Evolutionary conservation across 1,140 invertebrate genomes (phyloP).

Genomic region (Drosophila sp.): DNA sequence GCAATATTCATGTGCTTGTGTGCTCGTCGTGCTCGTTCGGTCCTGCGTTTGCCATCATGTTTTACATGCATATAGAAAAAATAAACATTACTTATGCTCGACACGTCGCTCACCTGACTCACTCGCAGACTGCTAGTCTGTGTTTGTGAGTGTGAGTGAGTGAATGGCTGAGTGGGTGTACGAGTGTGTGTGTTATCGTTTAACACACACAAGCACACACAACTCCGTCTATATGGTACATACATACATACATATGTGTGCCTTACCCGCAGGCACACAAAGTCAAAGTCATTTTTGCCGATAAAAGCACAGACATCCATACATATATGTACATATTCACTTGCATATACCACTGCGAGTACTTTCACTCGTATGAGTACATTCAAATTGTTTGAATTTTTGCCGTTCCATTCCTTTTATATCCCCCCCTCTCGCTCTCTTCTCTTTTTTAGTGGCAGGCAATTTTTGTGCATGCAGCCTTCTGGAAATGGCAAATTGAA

Average conservation of each 20-base stretch:
- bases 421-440: neutral
- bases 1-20: constrained; percentile 37
- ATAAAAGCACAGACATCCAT: constrained; percentile 55
- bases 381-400: constrained; percentile 66
- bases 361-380: constrained; percentile 24
- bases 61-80: constrained; percentile 56
- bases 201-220: constrained; percentile 17
- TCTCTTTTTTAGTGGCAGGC: constrained; percentile 3
- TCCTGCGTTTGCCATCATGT: constrained; percentile 33
- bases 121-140: constrained; percentile 42
- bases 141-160: constrained; percentile 28
- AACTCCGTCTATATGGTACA: constrained; percentile 29
- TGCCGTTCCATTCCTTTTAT: constrained; percentile 30
- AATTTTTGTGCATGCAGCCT: constrained; percentile 47
- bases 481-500: constrained; percentile 77
- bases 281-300: constrained; percentile 55
- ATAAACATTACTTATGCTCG: constrained; percentile 72
- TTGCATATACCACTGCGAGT: neutral
- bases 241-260: constrained; percentile 21
- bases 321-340: neutral
- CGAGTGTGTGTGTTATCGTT: constrained; percentile 62
- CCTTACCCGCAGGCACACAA: constrained; percentile 33
- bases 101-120: constrained; percentile 51
- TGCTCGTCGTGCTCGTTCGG: constrained; percentile 2
- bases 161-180: constrained; percentile 20